Evolutionary conservation across 2,888 invertebrate species (phyloP).

Genomic region (Dasysyrphus tricinctus): DNA sequence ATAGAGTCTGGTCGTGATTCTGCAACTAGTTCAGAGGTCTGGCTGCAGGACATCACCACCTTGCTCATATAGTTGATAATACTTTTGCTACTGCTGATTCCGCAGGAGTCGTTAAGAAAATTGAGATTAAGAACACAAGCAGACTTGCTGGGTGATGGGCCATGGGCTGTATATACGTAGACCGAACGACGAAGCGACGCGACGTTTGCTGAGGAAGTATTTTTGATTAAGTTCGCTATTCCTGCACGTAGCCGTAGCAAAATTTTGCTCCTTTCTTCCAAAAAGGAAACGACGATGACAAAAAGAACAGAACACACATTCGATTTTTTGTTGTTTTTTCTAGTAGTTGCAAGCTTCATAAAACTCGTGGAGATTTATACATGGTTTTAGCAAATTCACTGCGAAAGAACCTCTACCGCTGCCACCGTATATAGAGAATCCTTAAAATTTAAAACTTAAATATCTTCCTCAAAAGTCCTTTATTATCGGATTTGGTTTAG

Average conservation of each 20-base stretch:
- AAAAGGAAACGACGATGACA: conserved; percentile 50
- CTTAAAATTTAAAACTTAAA: conserved; percentile 60
- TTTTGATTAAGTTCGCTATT: conserved; percentile 74
- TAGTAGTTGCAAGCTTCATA: neutral
- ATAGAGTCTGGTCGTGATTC: conserved; percentile 60
- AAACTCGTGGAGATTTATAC: conserved; percentile 56
- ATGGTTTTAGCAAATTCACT: conserved; percentile 60
- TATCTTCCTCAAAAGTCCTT: conserved; percentile 31
- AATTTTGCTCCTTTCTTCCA: conserved; percentile 39
- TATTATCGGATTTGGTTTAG: conserved; percentile 11
- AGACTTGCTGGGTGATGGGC: conserved; percentile 20
- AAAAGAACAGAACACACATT: conserved; percentile 62
- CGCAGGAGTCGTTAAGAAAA: conserved; percentile 72
- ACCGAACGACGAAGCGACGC: conserved; percentile 2
- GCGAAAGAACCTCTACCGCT: neutral
- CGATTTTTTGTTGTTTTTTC: conserved; percentile 35
- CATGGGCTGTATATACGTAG: neutral
- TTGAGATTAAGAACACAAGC: conserved; percentile 70
- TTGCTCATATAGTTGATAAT: conserved; percentile 1
- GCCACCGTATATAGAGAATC: neutral
- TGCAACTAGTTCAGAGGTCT: conserved; percentile 61
- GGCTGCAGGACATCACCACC: conserved; percentile 51
- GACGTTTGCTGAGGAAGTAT: conserved; percentile 49
- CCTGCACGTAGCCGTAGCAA: conserved; percentile 64
- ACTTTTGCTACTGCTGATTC: conserved; percentile 34